These are phyloP conservation scores for Venturia canescens DNA, from an alignment of 1,140 invertebrate genomes.

Conservation along the genomic window DNA sequence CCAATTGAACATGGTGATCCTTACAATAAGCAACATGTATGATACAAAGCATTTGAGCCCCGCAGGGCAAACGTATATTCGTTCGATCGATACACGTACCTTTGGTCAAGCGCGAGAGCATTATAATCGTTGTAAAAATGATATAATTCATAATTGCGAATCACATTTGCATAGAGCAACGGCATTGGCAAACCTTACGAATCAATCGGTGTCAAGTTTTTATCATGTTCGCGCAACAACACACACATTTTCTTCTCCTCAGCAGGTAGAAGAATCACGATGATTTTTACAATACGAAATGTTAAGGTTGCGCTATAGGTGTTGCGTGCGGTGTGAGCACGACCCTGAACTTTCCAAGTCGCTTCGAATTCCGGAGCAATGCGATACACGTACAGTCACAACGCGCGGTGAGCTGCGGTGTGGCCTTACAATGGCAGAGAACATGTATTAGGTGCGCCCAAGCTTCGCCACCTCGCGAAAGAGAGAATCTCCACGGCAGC, in stretches of 20 bases:
- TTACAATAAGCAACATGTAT: not conserved
- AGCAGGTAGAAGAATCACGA: not conserved
- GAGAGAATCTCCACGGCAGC: not conserved
- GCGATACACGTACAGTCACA: not conserved
- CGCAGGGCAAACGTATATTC: constrained; percentile 20
- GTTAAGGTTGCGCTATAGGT: constrained; percentile 1
- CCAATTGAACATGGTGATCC: not conserved
- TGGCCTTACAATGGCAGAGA: constrained; percentile 15
- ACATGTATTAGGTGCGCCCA: constrained; percentile 41
- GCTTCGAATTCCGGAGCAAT: constrained; percentile 42
- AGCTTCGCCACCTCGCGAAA: constrained; percentile 37
- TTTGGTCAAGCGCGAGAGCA: constrained; percentile 34
- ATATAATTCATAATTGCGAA: constrained; percentile 9
- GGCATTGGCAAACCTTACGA: not conserved
- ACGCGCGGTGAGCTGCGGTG: not conserved
- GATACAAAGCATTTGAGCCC: constrained; percentile 16
- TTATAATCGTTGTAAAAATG: constrained; percentile 34
- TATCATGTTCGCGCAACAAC: constrained; percentile 1
- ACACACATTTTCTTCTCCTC: not conserved
- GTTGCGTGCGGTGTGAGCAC: not conserved
- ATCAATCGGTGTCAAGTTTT: constrained; percentile 2
- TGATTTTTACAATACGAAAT: constrained; percentile 17
- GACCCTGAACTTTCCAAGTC: constrained; percentile 46
- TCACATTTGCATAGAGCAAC: constrained; percentile 14
- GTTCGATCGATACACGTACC: constrained; percentile 38